Evolutionary conservation across 2,888 invertebrate species (phyloP).

Genomic region (Metallyticus violacea): DNA sequence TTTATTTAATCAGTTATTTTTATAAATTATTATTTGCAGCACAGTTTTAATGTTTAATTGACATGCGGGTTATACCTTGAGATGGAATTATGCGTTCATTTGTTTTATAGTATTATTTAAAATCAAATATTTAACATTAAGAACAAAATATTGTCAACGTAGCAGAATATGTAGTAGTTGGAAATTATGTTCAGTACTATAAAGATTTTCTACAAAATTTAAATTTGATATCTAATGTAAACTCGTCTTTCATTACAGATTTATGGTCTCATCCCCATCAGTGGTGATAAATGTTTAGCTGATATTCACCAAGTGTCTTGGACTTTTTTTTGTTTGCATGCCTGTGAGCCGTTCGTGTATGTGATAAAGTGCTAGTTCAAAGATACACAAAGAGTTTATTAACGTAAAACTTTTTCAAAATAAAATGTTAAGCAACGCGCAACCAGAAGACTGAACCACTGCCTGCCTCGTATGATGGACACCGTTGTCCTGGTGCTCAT

Average conservation of each 20-base stretch:
- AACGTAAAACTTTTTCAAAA: background rate
- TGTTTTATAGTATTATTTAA: no score
- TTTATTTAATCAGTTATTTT: no score
- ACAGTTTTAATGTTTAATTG: no score
- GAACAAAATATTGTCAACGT: no score
- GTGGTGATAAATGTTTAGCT: background rate
- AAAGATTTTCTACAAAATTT: no score
- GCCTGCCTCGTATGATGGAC: constrained; percentile 26
- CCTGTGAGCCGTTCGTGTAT: background rate
- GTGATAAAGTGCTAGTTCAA: background rate
- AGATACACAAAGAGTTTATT: background rate
- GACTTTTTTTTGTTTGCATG: background rate
- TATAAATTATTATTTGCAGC: no score
- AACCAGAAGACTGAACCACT: constrained; percentile 23
- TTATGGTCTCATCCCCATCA: background rate
- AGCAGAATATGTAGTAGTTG: no score
- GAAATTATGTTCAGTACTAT: no score
- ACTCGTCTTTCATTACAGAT: background rate
- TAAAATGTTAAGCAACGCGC: background rate
- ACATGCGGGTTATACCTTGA: no score
- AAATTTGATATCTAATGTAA: background rate
- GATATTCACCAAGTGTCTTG: background rate
- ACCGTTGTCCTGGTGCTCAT: constrained; percentile 24
- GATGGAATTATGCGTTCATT: no score
- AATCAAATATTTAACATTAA: no score